phyloP scores from a whole-genome alignment of 1,140 invertebrate species.

The Acromyrmex echinatior region DNA sequence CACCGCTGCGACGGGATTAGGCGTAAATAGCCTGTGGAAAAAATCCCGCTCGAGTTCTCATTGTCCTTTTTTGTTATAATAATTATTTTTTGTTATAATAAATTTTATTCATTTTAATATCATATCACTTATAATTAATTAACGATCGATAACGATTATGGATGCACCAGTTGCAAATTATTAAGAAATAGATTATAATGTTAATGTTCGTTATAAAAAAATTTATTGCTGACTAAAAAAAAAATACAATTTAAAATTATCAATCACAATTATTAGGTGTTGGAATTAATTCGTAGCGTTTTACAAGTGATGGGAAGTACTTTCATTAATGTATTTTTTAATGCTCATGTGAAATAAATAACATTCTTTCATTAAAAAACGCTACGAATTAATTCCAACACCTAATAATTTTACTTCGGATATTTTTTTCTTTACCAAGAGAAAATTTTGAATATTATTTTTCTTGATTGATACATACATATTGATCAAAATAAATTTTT shows the following conservation, averaged over 20 bases:
- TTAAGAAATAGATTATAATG: background rate
- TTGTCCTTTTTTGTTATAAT: background rate
- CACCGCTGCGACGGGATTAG: background rate
- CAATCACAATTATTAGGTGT: background rate
- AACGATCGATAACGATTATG: background rate
- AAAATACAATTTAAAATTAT: background rate
- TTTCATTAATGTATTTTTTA: too few relatives aligned
- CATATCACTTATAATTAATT: background rate
- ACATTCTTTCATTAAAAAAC: too few relatives aligned
- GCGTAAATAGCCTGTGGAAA: slow-evolving; percentile 23
- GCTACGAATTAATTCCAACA: too few relatives aligned
- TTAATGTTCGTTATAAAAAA: background rate
- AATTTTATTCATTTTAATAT: background rate
- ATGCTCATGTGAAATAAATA: too few relatives aligned
- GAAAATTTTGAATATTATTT: background rate
- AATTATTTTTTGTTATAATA: background rate
- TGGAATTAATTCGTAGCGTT: too few relatives aligned
- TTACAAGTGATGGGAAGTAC: too few relatives aligned
- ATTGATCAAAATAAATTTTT: slow-evolving; percentile 47
- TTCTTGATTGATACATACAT: background rate
- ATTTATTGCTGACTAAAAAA: background rate
- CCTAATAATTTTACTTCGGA: background rate
- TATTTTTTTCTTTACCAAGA: background rate
- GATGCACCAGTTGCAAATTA: background rate
- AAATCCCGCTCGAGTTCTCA: background rate